phyloP scores from a whole-genome alignment of 2,113 vertebrate species.

The Prunella himalayana region DNA sequence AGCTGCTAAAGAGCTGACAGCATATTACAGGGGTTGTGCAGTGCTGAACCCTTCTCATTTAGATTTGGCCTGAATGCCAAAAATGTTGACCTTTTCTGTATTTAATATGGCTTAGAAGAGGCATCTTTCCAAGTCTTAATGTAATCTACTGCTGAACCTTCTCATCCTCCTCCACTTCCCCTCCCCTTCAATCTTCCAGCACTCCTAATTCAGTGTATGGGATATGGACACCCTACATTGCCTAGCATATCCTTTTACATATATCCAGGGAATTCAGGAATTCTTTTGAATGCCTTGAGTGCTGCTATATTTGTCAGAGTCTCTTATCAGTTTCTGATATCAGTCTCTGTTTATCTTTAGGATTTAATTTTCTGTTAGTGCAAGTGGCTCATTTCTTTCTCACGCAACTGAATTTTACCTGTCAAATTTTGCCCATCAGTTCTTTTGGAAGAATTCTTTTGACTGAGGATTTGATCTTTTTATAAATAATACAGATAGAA shows the following conservation, averaged over 20 bases:
- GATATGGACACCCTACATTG: neutral
- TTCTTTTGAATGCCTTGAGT: neutral
- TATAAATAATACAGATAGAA: neutral
- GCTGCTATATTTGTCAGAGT: neutral
- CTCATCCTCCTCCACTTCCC: neutral
- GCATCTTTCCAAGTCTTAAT: slow-evolving; percentile 51
- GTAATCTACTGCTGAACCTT: slow-evolving; percentile 29
- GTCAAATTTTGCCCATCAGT: neutral
- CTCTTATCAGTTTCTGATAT: neutral
- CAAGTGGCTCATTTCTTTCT: neutral
- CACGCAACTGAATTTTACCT: neutral
- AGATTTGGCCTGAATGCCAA: slow-evolving; percentile 38
- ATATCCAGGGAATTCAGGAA: neutral
- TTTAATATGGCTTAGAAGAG: slow-evolving; percentile 19
- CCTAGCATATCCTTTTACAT: neutral
- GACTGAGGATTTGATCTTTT: neutral
- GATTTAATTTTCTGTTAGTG: neutral
- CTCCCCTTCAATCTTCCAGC: neutral
- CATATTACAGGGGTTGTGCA: neutral
- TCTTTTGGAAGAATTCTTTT: neutral
- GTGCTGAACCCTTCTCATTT: slow-evolving; percentile 3
- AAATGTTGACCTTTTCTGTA: slow-evolving; percentile 57
- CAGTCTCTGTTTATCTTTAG: neutral
- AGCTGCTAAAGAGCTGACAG: slow-evolving; percentile 43
- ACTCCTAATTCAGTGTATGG: neutral